phyloP scores from a whole-genome alignment of 2,888 invertebrate species.

The Apantesis nais region DNA sequence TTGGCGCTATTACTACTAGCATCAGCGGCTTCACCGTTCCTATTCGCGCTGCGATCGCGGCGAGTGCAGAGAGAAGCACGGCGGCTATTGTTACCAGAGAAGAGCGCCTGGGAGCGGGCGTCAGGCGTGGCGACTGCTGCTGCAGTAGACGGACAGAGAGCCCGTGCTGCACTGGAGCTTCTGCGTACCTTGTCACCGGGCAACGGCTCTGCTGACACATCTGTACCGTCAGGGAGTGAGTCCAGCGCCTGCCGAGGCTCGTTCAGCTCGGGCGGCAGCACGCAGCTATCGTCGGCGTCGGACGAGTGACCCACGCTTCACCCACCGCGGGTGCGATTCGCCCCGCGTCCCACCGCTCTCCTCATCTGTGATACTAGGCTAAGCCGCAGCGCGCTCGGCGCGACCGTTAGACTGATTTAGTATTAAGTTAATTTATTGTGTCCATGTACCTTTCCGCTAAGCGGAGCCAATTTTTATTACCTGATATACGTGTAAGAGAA shows the following conservation, averaged over 20 bases:
- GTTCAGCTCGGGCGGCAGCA: conserved; percentile 88
- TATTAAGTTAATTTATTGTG: conserved; percentile 82
- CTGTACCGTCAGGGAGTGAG: conserved; percentile 69
- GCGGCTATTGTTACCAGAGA: conserved; percentile 71
- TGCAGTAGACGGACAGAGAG: conserved; percentile 82
- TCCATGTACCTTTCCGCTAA: conserved; percentile 84
- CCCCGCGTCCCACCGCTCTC: conserved; percentile 83
- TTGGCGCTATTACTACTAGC: conserved; percentile 86
- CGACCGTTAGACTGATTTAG: conserved; percentile 85
- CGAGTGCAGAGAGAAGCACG: conserved; percentile 85
- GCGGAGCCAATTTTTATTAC: conserved; percentile 81
- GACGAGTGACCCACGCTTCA: conserved; percentile 83
- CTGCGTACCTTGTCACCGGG: conserved; percentile 77
- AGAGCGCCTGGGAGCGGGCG: conserved; percentile 83
- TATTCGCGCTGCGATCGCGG: conserved; percentile 91
- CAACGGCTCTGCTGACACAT: conserved; percentile 72
- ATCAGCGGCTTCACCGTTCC: conserved; percentile 89
- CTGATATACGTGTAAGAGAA: conserved; percentile 72
- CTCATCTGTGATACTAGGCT: conserved; percentile 85
- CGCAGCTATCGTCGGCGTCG: conserved; percentile 87
- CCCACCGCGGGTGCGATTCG: conserved; percentile 69
- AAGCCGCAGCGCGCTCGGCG: conserved; percentile 81
- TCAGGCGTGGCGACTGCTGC: conserved; percentile 84
- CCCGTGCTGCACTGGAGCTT: conserved; percentile 76
- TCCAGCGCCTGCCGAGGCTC: conserved; percentile 86